Conservation (phyloP, 2,113 vertebrate species). For the Elgaria multicarinata region DNA sequence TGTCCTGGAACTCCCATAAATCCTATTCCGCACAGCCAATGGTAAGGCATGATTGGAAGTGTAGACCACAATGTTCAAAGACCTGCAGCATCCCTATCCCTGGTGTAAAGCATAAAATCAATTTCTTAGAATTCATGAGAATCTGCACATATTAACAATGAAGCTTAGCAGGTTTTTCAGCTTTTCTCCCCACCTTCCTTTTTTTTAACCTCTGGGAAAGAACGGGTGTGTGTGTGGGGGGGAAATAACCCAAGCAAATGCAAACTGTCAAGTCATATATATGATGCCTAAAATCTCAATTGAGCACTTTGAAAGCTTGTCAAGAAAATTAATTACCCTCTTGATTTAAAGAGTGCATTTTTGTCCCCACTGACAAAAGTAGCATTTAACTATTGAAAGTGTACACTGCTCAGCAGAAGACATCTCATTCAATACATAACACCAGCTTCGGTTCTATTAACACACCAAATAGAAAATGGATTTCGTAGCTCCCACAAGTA, state of each 20-base stretch:
- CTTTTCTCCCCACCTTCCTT: background rate
- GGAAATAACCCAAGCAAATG: conserved; percentile 40
- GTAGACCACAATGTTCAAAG: too few species aligned
- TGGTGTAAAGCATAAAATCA: conserved; percentile 8
- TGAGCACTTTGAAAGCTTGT: conserved; percentile 69
- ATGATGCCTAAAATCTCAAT: conserved; percentile 73
- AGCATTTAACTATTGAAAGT: conserved; percentile 71
- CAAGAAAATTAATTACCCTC: conserved; percentile 77
- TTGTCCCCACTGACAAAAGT: conserved; percentile 68
- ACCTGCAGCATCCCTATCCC: too few species aligned
- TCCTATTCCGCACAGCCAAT: too few species aligned
- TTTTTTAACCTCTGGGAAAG: conserved; percentile 52
- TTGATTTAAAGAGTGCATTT: conserved; percentile 70
- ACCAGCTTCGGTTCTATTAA: conserved; percentile 28
- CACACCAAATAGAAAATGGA: background rate
- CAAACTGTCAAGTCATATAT: conserved; percentile 67
- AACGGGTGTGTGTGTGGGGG: conserved; percentile 24
- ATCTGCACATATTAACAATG: conserved; percentile 41
- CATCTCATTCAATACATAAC: conserved; percentile 55
- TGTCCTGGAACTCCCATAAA: too few species aligned
- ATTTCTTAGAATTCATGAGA: conserved; percentile 30
- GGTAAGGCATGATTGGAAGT: too few species aligned
- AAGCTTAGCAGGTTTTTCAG: conserved; percentile 19
- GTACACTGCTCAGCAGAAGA: conserved; percentile 37
- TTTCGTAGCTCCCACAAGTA: conserved; percentile 11